These are phyloP conservation scores for Epinotia ramella DNA, from an alignment of 2,888 invertebrate genomes.

Conservation along the genomic window DNA sequence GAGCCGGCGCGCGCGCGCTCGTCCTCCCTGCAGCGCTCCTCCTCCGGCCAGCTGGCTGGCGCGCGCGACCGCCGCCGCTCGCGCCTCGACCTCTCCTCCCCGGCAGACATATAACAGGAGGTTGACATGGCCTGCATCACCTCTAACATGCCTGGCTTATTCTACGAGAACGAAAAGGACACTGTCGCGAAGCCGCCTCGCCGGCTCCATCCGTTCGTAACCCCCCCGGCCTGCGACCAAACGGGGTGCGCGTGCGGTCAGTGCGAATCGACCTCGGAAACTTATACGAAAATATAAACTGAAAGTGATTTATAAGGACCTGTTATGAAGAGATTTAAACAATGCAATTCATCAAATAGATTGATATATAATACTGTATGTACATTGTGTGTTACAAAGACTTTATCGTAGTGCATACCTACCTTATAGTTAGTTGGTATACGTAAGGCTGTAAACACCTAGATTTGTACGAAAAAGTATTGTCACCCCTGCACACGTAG, in stretches of 20 bases:
- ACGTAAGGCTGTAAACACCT: conserved; percentile 39
- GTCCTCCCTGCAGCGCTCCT: conserved; percentile 76
- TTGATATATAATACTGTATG: conserved; percentile 30
- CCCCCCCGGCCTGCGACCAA: conserved; percentile 2
- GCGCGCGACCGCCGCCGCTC: conserved; percentile 75
- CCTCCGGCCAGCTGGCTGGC: conserved; percentile 74
- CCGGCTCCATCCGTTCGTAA: conserved; percentile 11
- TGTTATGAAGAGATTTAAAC: conserved; percentile 40
- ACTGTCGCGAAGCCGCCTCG: conserved; percentile 28
- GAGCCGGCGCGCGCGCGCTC: conserved; percentile 75
- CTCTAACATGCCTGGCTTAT: conserved; percentile 41
- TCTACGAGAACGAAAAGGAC: conserved; percentile 39
- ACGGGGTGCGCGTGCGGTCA: conserved; percentile 23
- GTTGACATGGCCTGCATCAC: conserved; percentile 23
- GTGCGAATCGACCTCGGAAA: conserved; percentile 23
- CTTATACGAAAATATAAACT: conserved; percentile 42
- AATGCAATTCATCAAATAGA: conserved; percentile 25
- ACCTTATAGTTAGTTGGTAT: conserved; percentile 37
- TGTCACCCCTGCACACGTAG: conserved; percentile 34
- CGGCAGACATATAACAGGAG: conserved; percentile 67
- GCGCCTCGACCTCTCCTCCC: conserved; percentile 74
- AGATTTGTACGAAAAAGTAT: conserved; percentile 40
- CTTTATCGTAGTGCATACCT: conserved; percentile 27
- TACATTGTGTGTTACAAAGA: conserved; percentile 25
- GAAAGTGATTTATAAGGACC: conserved; percentile 43